phyloP scores from a whole-genome alignment of 2,888 invertebrate genomes.

The Oligia fasciuncula region DNA sequence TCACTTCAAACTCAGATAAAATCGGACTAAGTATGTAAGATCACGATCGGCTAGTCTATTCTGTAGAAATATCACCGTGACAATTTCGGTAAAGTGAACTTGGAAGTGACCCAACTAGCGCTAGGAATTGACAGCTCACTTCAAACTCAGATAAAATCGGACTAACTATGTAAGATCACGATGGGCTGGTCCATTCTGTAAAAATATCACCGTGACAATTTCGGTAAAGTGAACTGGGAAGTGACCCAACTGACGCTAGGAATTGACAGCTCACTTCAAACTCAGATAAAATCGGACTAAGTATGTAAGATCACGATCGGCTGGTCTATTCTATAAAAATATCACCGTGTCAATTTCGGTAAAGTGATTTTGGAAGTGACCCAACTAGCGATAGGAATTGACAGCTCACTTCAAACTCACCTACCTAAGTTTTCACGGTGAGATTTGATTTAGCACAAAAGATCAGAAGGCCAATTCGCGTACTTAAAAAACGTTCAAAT shows the following conservation, averaged over 20 bases:
- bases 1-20: neutral
- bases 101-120: neutral
- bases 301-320: neutral
- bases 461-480: neutral
- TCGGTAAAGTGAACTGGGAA: neutral
- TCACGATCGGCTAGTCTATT: neutral
- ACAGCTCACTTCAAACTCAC: no score
- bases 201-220: neutral
- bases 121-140: no score
- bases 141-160: neutral
- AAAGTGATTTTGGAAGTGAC: neutral
- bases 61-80: neutral
- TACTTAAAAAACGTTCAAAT: no score
- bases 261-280: no score
- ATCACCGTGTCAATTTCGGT: no score
- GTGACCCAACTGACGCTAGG: neutral
- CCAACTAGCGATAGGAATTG: no score
- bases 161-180: constrained; percentile 8
- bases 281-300: constrained; percentile 9
- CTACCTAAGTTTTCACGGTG: neutral
- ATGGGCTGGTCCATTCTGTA: neutral
- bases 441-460: neutral
- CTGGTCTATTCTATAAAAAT: neutral
- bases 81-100: neutral
- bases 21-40: constrained; percentile 1